Evolutionary conservation across 2,113 vertebrate genomes (phyloP).

Genomic region (Chionis minor): DNA sequence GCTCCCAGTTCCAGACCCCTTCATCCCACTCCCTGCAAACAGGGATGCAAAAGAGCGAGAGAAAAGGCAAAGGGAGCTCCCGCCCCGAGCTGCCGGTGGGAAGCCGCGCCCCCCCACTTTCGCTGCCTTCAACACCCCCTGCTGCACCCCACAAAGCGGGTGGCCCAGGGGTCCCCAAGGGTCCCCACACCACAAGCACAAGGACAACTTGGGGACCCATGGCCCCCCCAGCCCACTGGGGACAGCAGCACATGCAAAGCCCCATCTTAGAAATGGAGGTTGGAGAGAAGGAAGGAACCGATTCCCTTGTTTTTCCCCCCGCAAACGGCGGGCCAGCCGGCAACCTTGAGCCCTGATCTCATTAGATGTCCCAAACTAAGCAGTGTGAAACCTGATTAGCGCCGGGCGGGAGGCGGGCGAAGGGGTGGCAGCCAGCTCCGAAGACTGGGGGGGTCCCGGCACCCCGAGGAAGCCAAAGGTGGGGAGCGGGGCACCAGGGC

Average conservation of each 20-base stretch:
- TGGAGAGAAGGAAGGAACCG: neutral
- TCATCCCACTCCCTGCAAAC: neutral
- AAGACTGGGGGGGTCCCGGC: neutral
- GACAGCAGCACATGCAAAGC: neutral
- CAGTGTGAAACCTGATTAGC: conserved; percentile 47
- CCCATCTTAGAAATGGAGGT: neutral
- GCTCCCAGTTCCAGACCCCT: neutral
- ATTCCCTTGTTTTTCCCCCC: neutral
- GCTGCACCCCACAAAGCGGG: neutral
- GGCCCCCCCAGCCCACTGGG: neutral
- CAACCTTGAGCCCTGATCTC: conserved; percentile 39
- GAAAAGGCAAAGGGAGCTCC: neutral
- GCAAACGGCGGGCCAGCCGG: neutral
- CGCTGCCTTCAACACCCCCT: neutral
- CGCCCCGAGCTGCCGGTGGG: neutral
- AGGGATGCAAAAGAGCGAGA: rapidly evolving
- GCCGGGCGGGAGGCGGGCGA: rapidly evolving
- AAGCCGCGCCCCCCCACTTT: rapidly evolving
- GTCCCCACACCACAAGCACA: rapidly evolving
- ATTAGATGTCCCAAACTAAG: conserved; percentile 58
- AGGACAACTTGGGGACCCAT: neutral
- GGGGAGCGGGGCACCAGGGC: neutral
- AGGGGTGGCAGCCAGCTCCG: neutral
- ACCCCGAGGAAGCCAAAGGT: rapidly evolving
- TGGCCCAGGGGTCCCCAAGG: no score